Conservation (phyloP, 2,797 vertebrate genomes). For the Poeciliopsis paucimaculata region DNA sequence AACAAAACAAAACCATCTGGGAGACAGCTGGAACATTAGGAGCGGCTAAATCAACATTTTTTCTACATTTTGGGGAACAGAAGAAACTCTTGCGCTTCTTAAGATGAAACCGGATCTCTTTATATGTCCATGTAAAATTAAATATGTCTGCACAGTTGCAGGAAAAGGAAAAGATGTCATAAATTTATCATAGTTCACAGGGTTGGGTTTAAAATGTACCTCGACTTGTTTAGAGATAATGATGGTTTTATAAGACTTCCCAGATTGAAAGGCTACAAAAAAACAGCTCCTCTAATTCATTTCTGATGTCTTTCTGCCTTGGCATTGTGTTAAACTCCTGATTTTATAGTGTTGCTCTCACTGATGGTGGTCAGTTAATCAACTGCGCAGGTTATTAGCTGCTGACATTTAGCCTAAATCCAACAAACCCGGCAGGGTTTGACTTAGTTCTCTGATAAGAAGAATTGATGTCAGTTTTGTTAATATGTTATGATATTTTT, state of each 20-base stretch:
- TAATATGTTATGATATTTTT: not conserved
- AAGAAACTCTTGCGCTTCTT: not conserved
- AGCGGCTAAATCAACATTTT: constrained; percentile 8
- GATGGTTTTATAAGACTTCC: not conserved
- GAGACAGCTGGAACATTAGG: not conserved
- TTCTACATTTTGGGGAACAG: not conserved
- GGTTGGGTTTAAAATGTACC: not conserved
- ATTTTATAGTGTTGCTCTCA: not conserved
- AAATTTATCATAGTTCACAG: not conserved
- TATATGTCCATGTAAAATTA: not conserved
- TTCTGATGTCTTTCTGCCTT: not conserved
- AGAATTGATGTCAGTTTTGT: not conserved
- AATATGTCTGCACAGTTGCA: not conserved
- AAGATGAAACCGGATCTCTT: not conserved
- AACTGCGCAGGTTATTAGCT: not conserved
- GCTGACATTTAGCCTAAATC: not conserved
- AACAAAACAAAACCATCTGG: not conserved
- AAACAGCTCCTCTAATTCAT: not conserved
- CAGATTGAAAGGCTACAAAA: not conserved
- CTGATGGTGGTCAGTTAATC: not conserved
- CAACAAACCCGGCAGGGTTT: not conserved
- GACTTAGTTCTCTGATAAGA: not conserved
- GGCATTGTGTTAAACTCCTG: not conserved
- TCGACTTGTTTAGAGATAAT: not conserved
- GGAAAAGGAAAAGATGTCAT: not conserved